Conservation (phyloP, 2,888 invertebrate species). For the Fissipunctia ypsillon region DNA sequence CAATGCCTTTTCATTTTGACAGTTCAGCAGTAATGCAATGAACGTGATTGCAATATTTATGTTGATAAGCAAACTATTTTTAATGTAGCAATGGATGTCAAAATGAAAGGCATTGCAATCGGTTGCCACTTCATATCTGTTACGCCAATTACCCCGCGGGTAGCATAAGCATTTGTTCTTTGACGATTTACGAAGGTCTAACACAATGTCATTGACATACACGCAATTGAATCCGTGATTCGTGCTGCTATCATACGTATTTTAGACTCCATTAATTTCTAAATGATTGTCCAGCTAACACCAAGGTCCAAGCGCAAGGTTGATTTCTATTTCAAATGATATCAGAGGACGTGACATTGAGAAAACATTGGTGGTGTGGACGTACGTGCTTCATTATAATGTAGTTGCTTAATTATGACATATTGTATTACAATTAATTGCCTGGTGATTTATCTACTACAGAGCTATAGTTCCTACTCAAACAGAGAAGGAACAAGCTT, state of each 20-base stretch:
- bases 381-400: slow-evolving; percentile 1
- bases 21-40: too few relatives aligned
- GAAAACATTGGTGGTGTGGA: not conserved
- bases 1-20: too few relatives aligned
- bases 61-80: too few relatives aligned
- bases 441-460: not conserved
- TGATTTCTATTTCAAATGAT: slow-evolving; percentile 24
- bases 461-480: not conserved
- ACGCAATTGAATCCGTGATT: not conserved
- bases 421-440: not conserved
- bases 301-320: slow-evolving; percentile 20
- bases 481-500: not conserved
- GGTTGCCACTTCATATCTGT: too few relatives aligned
- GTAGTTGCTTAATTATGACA: not conserved
- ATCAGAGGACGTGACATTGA: slow-evolving; percentile 9
- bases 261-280: slow-evolving; percentile 1
- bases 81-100: too few relatives aligned
- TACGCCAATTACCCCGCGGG: too few relatives aligned
- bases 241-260: not conserved
- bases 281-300: not conserved
- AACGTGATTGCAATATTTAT: too few relatives aligned
- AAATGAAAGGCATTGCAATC: too few relatives aligned
- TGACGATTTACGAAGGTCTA: not conserved
- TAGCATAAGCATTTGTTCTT: too few relatives aligned
- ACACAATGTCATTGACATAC: not conserved